phyloP scores from a whole-genome alignment of 2,888 invertebrate species.

The Trypoxylon attenuatum region DNA sequence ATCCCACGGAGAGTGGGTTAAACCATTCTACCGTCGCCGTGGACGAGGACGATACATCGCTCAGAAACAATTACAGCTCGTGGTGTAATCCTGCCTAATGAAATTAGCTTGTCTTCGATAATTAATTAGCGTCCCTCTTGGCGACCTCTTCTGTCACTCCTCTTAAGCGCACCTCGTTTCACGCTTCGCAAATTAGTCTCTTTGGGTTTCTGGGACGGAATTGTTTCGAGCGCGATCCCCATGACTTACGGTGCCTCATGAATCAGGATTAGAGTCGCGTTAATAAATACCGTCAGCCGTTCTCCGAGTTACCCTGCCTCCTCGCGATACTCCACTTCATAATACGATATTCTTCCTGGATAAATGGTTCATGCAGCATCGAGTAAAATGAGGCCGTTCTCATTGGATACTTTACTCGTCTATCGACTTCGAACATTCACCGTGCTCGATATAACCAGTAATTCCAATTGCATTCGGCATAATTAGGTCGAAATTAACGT shows the following conservation, averaged over 20 bases:
- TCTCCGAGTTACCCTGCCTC: too few relatives aligned
- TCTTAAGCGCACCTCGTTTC: constrained; percentile 7
- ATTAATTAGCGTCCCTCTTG: constrained; percentile 41
- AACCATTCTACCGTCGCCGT: too few relatives aligned
- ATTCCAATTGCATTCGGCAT: too few relatives aligned
- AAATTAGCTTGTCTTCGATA: constrained; percentile 49
- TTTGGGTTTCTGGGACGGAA: constrained; percentile 16
- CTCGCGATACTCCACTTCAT: too few relatives aligned
- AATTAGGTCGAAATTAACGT: too few relatives aligned
- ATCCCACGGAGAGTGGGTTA: too few relatives aligned
- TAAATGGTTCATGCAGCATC: too few relatives aligned
- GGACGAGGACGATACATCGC: constrained; percentile 15
- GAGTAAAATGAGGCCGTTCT: too few relatives aligned
- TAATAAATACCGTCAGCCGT: neutral
- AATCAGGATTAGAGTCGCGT: constrained; percentile 9
- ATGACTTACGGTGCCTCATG: neutral
- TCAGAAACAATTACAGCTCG: constrained; percentile 38
- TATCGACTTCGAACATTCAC: too few relatives aligned
- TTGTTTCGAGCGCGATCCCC: constrained; percentile 13
- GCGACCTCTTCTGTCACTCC: constrained; percentile 20
- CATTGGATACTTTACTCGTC: too few relatives aligned
- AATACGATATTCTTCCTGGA: too few relatives aligned
- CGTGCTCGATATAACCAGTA: too few relatives aligned
- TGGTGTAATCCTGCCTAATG: constrained; percentile 41
- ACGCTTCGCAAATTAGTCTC: constrained; percentile 25